A percentile compares a stretch with the other conserved stretches of the same genome.
These are phyloP conservation scores for Ia io DNA, from an alignment of 2,113 vertebrate genomes.

Conservation along the genomic window DNA sequence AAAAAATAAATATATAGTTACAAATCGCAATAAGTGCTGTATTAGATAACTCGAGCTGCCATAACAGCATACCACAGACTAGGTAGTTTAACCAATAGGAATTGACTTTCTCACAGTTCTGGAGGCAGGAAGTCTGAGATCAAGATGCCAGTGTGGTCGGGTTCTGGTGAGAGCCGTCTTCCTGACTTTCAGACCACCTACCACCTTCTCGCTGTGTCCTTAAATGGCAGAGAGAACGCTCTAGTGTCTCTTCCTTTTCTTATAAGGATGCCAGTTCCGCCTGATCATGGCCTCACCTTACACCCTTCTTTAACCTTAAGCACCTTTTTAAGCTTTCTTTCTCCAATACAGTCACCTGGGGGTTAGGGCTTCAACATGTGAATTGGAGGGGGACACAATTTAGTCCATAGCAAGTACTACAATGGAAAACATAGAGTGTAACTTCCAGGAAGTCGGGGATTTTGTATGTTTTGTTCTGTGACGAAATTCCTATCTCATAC, in stretches of 20 bases:
- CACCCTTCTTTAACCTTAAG: not conserved
- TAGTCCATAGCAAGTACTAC: not conserved
- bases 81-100: not conserved
- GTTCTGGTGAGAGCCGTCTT: not conserved
- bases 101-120: not conserved
- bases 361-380: not conserved
- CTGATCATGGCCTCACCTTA: not conserved
- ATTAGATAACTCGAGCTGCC: not conserved
- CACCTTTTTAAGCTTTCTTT: not conserved
- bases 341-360: not conserved
- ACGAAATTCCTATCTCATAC: not conserved
- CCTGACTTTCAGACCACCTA: not conserved
- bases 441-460: not conserved
- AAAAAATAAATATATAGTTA: not conserved
- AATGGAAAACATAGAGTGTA: not conserved
- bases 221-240: not conserved
- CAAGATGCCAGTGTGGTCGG: not conserved
- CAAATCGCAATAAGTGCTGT: not conserved
- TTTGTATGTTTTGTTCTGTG: not conserved
- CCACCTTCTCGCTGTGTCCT: not conserved
- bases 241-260: not conserved
- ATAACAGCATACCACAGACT: not conserved
- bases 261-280: not conserved
- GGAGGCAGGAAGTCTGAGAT: not conserved
- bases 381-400: not conserved